Evolutionary conservation across 1,140 invertebrate genomes (phyloP), one percentile per base, ranked within the genome.

Genomic region (Saccostrea echinata): DNA sequence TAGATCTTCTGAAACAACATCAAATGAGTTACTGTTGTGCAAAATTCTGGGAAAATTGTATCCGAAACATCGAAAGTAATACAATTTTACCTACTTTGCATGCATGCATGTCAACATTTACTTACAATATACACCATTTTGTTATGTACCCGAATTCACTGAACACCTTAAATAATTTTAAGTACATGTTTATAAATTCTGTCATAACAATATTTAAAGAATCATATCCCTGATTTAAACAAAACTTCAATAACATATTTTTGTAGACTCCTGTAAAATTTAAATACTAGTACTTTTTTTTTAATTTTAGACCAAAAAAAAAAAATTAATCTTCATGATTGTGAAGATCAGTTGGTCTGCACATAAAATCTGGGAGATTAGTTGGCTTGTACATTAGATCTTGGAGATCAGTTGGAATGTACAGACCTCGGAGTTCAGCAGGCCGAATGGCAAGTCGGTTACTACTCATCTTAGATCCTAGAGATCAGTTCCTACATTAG

Each of bases 401-500:
- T 43, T 43, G 1, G 9, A 43, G 43, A 9, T 9, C 43, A 0
- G 4, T 43, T 43, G 43, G 43, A n/a, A n/a, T n/a, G n/a, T n/a
- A n/a, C n/a, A n/a, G n/a, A n/a, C n/a, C n/a, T n/a, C n/a, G n/a
- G n/a, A n/a, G n/a, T n/a, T n/a, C n/a, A n/a, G n/a, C n/a, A n/a
- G n/a, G n/a, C n/a, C n/a, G n/a, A n/a, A n/a, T n/a, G n/a, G n/a
- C n/a, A n/a, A n/a, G n/a, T n/a, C n/a, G n/a, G n/a, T n/a, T n/a
- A n/a, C 43, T 43, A 6, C 43, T 43, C 43, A 43, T 0, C 6
- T 4, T 43, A 43, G 43, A 43, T n/a, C n/a, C n/a, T n/a, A n/a
- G n/a, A n/a, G n/a, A n/a, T 33, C 11, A 33, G 51, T 18, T 6
- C 11, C 18, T 33, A 52, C 30, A 24, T 83, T 27, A 94, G 35